Base-by-base conservation (phyloP, 2,888 invertebrate genomes). In the Campoplex nolae region DNA sequence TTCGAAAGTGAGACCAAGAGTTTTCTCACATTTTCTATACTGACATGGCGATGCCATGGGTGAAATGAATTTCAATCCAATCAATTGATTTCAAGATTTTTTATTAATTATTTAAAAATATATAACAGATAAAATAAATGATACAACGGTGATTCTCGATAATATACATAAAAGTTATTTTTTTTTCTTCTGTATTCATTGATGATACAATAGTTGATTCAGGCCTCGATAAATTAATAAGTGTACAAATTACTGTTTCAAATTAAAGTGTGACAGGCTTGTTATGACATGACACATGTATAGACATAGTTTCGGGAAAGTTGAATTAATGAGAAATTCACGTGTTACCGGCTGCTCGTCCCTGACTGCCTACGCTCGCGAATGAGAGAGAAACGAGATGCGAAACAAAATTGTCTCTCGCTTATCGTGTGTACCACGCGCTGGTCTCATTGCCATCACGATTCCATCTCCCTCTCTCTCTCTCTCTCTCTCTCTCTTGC, bases 381-480 rank as follows among this genome's bases (percentile, higher is more conserved):
- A 75, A 85, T 71, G 79, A 71, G 84, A 78, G 84, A 71, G 70
- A 78, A 86, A 83, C 84, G 86, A 82, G 83, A 85, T 75, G 79
- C 79, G 58, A 88, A 85, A 85, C 83, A 71, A 84, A 88, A 89
- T 88, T 84, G 83, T 84, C 83, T 81, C 83, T 83, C 83, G 85
- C 75, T 83, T 80, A 16, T 81, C 74, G 62, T 74, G 75, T 80
- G 76, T 80, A 65, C 67, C 67, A 58, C 38, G 68, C 68, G 73
- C 71, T 77, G 71, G 28, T 77, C 68, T 65, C 79, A 78, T 73
- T 76, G 78, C 74, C 79, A 48, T 68, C 54, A 56, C 74, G 83
- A 80, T 51, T 78, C 35, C 75, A 51, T 77, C 48, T 16, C 18
- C 51, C 58, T 58, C 58, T 68, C 42, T 62, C 35, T 62, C 56